Conservation (phyloP, 1,140 invertebrate genomes). For the Hestina assimilis region DNA sequence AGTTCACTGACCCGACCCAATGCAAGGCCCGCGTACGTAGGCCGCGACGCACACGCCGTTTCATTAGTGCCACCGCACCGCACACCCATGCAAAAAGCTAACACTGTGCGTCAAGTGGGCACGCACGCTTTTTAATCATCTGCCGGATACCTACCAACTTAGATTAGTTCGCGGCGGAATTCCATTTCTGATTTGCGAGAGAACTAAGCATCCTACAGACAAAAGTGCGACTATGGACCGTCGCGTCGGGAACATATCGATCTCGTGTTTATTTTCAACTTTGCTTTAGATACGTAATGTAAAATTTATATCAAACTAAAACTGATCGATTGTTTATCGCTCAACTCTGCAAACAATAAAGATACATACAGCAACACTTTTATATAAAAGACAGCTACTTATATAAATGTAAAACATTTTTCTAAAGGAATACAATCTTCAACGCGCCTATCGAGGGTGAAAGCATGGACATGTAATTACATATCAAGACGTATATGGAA, state of each 20-base stretch:
- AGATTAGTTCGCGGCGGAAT: constrained; percentile 35
- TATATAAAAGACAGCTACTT: neutral
- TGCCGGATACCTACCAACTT: constrained; percentile 33
- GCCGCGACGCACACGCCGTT: constrained; percentile 65
- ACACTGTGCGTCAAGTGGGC: constrained; percentile 70
- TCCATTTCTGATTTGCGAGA: constrained; percentile 36
- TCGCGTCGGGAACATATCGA: constrained; percentile 46
- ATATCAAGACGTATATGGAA: constrained; percentile 31
- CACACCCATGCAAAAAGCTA: constrained; percentile 71
- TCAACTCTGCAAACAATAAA: neutral
- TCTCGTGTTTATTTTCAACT: constrained; percentile 60
- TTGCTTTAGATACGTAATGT: constrained; percentile 44
- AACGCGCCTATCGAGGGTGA: constrained; percentile 11
- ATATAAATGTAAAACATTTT: neutral
- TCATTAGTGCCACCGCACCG: constrained; percentile 70
- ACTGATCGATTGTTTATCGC: constrained; percentile 15
- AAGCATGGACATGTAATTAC: constrained; percentile 27
- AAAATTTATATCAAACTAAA: constrained; percentile 51
- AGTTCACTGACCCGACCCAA: constrained; percentile 76
- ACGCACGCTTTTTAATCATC: constrained; percentile 73
- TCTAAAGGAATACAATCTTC: constrained; percentile 1
- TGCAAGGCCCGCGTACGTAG: constrained; percentile 73
- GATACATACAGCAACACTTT: too few relatives aligned
- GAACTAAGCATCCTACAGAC: constrained; percentile 25
- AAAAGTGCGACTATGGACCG: constrained; percentile 32